Evolutionary conservation across 2,113 vertebrate genomes (phyloP), one percentile per base, ranked within the genome.

Genomic region (Aspiorhynchus laticeps): DNA sequence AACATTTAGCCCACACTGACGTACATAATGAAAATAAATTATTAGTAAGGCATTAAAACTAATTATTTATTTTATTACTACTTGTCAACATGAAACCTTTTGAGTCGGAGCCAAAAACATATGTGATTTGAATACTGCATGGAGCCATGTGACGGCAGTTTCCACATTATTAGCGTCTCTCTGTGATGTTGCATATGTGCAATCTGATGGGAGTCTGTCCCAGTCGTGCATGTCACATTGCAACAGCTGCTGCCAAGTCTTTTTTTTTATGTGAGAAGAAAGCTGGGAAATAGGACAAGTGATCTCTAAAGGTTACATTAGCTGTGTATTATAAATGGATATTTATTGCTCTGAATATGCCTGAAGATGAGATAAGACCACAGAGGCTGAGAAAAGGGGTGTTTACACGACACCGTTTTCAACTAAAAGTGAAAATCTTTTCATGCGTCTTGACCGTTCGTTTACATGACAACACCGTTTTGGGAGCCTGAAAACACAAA

Each of bases 241-340:
- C 33, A 73, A 5, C 69, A 73, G 36, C 69, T 41, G 69, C 69
- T 11, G 10, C 36, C 0, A 38, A 24, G 36, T 6, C 4, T 38
- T 73, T 36, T 71, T 41, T 51, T 38, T 73, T 5, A 73, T 24
- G 69, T 41, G 69, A 73, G 69, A 73, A 73, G 69, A 73, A 38
- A 73, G 36, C 36, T 73, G 69, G 36, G 36, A 73, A 73, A 73
- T 41, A 41, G 33, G 69, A 73, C 69, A 73, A n/a, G 36, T 41
- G 69, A 73, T 73, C 36, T 74, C 71, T 74, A 74, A 74, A 74
- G 36, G 36, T 73, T 73, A 38, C 10, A 41, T 73, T 24, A 38
- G 19, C 69, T 38, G 69, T 73, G 69, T 73, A 24, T 38, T 12
- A 41, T 21, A 24, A 11, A 41, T 38, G 19, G 33, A 21, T 73